Evolutionary conservation across 2,113 vertebrate species (phyloP), one percentile per base, ranked within the genome.

Genomic region (Struthidea cinerea): DNA sequence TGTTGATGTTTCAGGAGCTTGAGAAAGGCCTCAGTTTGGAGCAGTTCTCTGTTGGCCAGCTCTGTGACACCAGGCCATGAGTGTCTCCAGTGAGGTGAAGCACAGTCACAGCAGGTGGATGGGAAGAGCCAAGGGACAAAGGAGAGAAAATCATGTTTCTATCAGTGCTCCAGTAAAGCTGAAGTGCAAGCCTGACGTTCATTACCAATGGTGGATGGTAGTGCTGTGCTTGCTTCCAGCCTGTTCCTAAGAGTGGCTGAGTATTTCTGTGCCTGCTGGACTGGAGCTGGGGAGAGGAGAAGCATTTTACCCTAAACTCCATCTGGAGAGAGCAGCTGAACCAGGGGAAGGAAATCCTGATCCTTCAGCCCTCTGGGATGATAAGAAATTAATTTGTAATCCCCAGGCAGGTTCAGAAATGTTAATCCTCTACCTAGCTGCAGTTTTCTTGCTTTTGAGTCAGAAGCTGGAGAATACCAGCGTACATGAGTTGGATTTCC

Each of bases 101-200:
- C 33, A 21, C 27, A 13, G 74, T 24, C 23, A 13, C 26, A 30
- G 59, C 47, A 49, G 49, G 30, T 46, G 37, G 16, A 7, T 71
- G 47, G 21, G 18, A 46, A 41, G 47, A 74, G 35, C 6, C n/a
- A 49, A 57, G 60, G 73, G 27, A 30, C 44, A 52, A n/a, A 78
- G 84, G 55, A 52, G 44, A 28, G 37, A 39, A 68, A 89, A 56
- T 10, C 7, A 9, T 50, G 60, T 30, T 92, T 84, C 23, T 68
- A 17, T 37, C 61, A 60, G 0, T 22, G 39, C 68, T 78, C 46
- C 0, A 4, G 56, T 27, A 60, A 53, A 87, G 35, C 64, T 60
- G 74, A 46, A 53, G 46, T 0, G 1, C 83, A 44, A 50, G 39
- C 7, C 24, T 22, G 1, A 3, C 0, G 3, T 87, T 78, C 35